Evolutionary conservation across 2,888 invertebrate species (phyloP).

Genomic region (Chirona hameri): DNA sequence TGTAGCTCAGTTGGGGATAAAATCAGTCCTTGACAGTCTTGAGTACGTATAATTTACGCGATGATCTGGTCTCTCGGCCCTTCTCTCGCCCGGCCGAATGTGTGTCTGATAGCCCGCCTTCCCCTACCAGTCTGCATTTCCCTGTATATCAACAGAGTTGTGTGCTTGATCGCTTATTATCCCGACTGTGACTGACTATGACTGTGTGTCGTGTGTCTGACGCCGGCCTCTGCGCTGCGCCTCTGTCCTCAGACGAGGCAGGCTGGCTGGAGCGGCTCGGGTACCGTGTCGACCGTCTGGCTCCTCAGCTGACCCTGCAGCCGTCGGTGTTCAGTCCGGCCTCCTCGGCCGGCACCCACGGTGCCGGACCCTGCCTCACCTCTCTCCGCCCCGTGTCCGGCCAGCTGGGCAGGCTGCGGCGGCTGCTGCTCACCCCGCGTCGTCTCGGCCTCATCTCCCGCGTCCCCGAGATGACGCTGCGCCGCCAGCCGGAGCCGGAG

Average conservation of each 20-base stretch:
- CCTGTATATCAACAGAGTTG: too few species aligned
- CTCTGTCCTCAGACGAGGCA: neutral
- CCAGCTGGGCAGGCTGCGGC: conserved; percentile 36
- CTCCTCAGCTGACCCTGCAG: conserved; percentile 72
- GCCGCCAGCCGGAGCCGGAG: conserved; percentile 61
- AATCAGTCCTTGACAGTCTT: too few species aligned
- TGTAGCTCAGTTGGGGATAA: too few species aligned
- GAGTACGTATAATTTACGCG: too few species aligned
- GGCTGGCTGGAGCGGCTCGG: conserved; percentile 82
- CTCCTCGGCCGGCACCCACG: conserved; percentile 54
- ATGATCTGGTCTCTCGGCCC: too few species aligned
- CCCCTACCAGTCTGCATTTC: too few species aligned
- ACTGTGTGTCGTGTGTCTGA: too few species aligned
- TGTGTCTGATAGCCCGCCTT: too few species aligned
- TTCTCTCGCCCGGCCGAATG: too few species aligned
- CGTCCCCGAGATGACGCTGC: conserved; percentile 76
- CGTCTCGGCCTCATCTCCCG: conserved; percentile 80
- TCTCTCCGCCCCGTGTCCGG: conserved; percentile 55
- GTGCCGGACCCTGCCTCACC: conserved; percentile 53
- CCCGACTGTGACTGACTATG: too few species aligned
- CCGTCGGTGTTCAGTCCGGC: neutral
- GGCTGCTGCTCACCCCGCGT: conserved; percentile 67
- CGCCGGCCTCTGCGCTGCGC: too few species aligned
- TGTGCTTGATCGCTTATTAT: too few species aligned
- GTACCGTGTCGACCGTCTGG: conserved; percentile 76